phyloP scores from a whole-genome alignment of 2,797 vertebrate species.

The Crocidura indochinensis region DNA sequence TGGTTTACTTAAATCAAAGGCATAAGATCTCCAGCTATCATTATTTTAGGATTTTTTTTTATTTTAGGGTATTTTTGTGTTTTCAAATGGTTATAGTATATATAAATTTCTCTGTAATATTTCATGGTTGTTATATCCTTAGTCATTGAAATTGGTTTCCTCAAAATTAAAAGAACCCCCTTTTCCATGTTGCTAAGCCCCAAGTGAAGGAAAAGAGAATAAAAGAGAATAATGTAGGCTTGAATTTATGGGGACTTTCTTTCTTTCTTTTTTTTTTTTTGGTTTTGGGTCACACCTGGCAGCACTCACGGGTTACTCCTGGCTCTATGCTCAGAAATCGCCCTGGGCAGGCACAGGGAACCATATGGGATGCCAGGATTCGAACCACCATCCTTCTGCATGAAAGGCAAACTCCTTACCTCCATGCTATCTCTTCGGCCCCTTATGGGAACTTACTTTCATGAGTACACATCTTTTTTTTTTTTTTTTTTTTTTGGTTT shows the following conservation, averaged over 20 bases:
- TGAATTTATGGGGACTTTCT: not conserved
- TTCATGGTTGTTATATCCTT: not conserved
- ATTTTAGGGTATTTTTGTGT: constrained; percentile 39
- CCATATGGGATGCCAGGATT: too few species aligned
- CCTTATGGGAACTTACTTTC: not conserved
- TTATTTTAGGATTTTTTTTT: not conserved
- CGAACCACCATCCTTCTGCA: too few species aligned
- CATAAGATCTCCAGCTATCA: constrained; percentile 2
- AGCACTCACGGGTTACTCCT: too few species aligned
- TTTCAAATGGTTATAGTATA: constrained; percentile 25
- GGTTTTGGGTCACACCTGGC: too few species aligned
- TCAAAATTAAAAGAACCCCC: not conserved
- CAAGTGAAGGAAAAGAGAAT: not conserved
- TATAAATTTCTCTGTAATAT: not conserved
- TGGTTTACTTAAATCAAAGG: not conserved
- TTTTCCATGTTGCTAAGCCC: not conserved
- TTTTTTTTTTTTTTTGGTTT: too few species aligned
- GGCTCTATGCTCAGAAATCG: too few species aligned
- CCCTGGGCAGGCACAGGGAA: too few species aligned
- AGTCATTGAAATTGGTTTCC: not conserved
- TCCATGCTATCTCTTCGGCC: too few species aligned
- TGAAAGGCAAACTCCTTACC: too few species aligned
- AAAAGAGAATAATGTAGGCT: too few species aligned
- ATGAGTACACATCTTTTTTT: constrained; percentile 8
- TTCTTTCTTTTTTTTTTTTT: too few species aligned